phyloP scores from a whole-genome alignment of 2,113 vertebrate species.

The Heterotilapia buettikoferi region DNA sequence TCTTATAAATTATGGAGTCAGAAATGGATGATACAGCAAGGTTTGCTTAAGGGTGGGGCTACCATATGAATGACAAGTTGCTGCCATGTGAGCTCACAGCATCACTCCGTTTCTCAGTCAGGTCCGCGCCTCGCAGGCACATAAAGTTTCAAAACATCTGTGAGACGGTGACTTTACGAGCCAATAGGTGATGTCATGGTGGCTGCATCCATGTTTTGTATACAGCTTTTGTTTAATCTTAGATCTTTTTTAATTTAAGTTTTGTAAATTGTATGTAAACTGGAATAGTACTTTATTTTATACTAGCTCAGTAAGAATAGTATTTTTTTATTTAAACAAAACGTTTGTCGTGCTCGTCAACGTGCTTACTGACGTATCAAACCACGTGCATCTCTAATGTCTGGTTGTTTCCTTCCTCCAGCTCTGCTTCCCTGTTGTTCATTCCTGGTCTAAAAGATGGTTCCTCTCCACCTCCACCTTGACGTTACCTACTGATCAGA shows the following conservation, averaged over 20 bases:
- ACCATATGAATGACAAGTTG: neutral
- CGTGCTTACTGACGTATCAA: rapidly evolving
- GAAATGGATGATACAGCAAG: neutral
- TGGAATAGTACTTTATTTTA: neutral
- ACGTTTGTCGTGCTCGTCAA: rapidly evolving
- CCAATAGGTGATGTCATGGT: neutral
- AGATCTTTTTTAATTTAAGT: neutral
- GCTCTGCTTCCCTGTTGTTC: neutral
- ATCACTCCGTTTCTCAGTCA: neutral
- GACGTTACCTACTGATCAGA: slow-evolving; percentile 42
- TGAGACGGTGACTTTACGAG: neutral
- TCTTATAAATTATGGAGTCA: neutral
- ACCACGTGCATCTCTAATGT: neutral
- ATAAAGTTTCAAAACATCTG: neutral
- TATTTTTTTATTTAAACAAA: neutral
- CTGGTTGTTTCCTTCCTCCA: neutral
- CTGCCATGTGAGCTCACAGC: rapidly evolving
- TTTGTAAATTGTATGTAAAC: neutral
- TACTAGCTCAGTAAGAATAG: neutral
- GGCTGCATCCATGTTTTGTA: neutral
- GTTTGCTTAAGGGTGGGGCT: neutral
- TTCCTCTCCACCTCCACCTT: neutral
- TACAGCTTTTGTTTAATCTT: rapidly evolving
- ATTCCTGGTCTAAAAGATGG: slow-evolving; percentile 46
- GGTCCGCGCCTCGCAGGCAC: rapidly evolving